Evolutionary conservation across 2,888 invertebrate species (phyloP).

Genomic region (Mamestra brassicae): DNA sequence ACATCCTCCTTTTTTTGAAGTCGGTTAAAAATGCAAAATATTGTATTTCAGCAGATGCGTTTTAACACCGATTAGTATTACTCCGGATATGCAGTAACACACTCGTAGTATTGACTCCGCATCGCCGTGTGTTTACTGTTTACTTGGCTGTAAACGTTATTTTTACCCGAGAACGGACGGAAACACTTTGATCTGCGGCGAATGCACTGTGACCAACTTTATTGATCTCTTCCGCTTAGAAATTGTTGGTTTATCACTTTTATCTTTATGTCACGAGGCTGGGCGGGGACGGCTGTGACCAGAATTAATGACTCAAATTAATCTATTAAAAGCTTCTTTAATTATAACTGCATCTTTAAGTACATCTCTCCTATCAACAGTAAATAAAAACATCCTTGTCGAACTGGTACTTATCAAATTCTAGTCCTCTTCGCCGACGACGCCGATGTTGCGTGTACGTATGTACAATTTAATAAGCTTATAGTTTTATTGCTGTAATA

Average conservation of each 20-base stretch:
- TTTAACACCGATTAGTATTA: neutral
- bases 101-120: conserved; percentile 50
- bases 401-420: neutral
- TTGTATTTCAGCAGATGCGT: neutral
- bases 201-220: conserved; percentile 64
- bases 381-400: neutral
- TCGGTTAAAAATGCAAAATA: neutral
- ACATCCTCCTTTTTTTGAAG: too few relatives aligned
- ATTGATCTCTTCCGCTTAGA: conserved; percentile 71
- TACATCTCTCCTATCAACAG: neutral
- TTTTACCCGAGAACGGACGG: conserved; percentile 72
- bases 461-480: neutral
- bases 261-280: conserved; percentile 32
- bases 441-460: neutral
- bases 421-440: neutral
- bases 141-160: conserved; percentile 79
- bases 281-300: conserved; percentile 15
- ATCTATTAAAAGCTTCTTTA: conserved; percentile 19
- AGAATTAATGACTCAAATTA: conserved; percentile 15
- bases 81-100: conserved; percentile 8
- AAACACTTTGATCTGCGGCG: conserved; percentile 69
- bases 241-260: conserved; percentile 35
- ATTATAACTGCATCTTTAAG: neutral
- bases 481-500: neutral
- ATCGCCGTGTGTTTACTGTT: conserved; percentile 70